Conservation (phyloP, 2,888 invertebrate genomes). For the Perdita meconis region DNA sequence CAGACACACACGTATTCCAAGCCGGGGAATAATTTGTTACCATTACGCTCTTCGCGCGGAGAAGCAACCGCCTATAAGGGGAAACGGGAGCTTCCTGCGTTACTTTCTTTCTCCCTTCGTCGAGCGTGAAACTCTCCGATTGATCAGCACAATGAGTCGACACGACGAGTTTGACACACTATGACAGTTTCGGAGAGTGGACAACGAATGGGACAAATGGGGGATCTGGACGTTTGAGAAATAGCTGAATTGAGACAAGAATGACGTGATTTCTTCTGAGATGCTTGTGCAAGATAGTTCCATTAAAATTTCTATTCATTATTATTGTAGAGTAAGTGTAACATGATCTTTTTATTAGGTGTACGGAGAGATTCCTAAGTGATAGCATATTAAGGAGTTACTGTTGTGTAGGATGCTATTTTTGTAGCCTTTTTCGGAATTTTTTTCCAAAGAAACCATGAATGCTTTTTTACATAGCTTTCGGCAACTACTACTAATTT, state of each 20-base stretch:
- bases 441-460: no score
- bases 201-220: slow-evolving; percentile 29
- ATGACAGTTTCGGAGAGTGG: slow-evolving; percentile 41
- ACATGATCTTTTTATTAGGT: no score
- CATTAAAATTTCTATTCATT: neutral
- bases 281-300: neutral
- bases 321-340: neutral
- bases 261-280: slow-evolving; percentile 5
- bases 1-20: slow-evolving; percentile 13
- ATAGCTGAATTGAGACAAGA: slow-evolving; percentile 13
- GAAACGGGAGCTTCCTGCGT: slow-evolving; percentile 39
- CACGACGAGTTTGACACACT: slow-evolving; percentile 18
- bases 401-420: no score
- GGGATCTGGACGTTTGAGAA: slow-evolving; percentile 36
- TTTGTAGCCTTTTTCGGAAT: no score
- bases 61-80: slow-evolving; percentile 22
- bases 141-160: slow-evolving; percentile 36
- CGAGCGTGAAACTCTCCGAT: slow-evolving; percentile 49
- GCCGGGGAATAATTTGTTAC: slow-evolving; percentile 73
- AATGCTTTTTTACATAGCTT: no score
- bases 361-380: no score
- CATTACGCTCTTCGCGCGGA: slow-evolving; percentile 62
- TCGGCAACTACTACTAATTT: no score
- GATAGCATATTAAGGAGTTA: no score
- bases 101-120: slow-evolving; percentile 5